Conservation (phyloP, 2,113 vertebrate species). For the Mormoops blainvillei region DNA sequence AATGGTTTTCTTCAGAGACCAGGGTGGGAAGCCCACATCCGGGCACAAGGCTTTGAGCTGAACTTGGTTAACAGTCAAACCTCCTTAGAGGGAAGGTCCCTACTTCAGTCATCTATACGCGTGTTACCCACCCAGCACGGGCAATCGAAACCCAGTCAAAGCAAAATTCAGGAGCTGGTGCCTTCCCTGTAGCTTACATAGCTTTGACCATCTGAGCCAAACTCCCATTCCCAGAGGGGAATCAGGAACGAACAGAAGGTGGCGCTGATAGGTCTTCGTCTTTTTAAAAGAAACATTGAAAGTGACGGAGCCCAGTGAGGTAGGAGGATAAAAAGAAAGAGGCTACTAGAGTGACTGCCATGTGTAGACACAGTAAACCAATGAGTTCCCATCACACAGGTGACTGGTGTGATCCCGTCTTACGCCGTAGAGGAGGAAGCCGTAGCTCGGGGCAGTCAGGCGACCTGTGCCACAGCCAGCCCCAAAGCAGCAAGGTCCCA, state of each 20-base stretch:
- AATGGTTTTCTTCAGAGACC: neutral
- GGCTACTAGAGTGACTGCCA: neutral
- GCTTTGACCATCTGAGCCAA: neutral
- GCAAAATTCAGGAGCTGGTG: neutral
- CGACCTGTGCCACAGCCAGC: neutral
- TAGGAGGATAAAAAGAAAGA: neutral
- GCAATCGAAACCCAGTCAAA: neutral
- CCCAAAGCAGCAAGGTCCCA: neutral
- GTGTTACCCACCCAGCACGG: neutral
- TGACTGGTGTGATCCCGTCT: neutral
- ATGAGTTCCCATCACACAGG: neutral
- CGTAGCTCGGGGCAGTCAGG: neutral
- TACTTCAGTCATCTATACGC: neutral
- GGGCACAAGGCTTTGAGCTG: neutral
- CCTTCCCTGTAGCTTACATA: neutral
- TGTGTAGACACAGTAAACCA: fast-evolving
- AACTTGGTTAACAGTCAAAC: neutral
- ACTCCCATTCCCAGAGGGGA: neutral
- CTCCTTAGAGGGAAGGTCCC: neutral
- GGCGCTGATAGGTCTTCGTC: neutral
- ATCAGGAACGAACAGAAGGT: neutral
- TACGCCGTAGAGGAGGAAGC: neutral
- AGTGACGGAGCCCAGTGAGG: neutral
- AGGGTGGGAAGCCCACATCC: neutral
- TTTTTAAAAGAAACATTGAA: neutral